These are phyloP conservation scores for Chrysocyon brachyurus DNA, from an alignment of 2,797 vertebrate species.

Conservation along the genomic window DNA sequence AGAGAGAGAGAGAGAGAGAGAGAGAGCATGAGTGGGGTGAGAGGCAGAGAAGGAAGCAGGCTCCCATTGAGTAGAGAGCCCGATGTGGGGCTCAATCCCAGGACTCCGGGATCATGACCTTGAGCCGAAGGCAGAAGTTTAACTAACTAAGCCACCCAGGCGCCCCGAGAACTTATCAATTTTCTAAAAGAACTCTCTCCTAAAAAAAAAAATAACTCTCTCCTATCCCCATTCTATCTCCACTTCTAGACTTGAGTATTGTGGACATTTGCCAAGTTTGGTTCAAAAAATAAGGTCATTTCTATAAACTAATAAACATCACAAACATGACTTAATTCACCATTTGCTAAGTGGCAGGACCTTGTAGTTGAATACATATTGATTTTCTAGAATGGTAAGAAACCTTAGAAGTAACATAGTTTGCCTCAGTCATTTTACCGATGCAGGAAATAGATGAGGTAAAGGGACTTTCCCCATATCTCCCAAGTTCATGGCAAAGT, in stretches of 20 bases:
- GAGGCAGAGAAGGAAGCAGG: too few relatives aligned
- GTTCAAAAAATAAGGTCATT: background rate
- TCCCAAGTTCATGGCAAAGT: background rate
- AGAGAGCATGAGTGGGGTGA: too few relatives aligned
- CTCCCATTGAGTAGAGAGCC: too few relatives aligned
- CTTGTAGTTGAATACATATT: background rate
- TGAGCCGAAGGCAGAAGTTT: too few relatives aligned
- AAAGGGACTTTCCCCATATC: background rate
- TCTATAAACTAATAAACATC: conserved; percentile 3
- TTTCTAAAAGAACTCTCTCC: background rate
- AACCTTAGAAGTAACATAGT: background rate
- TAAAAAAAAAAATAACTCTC: background rate
- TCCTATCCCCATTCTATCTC: background rate
- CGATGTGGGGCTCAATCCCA: too few relatives aligned
- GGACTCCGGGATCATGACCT: too few relatives aligned
- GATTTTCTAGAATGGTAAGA: conserved; percentile 41
- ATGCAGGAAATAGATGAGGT: background rate
- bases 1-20: too few relatives aligned
- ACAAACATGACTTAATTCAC: conserved; percentile 30
- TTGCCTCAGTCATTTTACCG: background rate
- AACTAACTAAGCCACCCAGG: too few relatives aligned
- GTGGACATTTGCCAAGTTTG: conserved; percentile 38
- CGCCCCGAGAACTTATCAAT: background rate
- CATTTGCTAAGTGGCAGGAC: background rate
- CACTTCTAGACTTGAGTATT: conserved; percentile 11